A percentile compares a stretch with the other conserved stretches of the same genome.
Evolutionary conservation across 2,888 invertebrate genomes (phyloP).

Genomic region (Apamea crenata): DNA sequence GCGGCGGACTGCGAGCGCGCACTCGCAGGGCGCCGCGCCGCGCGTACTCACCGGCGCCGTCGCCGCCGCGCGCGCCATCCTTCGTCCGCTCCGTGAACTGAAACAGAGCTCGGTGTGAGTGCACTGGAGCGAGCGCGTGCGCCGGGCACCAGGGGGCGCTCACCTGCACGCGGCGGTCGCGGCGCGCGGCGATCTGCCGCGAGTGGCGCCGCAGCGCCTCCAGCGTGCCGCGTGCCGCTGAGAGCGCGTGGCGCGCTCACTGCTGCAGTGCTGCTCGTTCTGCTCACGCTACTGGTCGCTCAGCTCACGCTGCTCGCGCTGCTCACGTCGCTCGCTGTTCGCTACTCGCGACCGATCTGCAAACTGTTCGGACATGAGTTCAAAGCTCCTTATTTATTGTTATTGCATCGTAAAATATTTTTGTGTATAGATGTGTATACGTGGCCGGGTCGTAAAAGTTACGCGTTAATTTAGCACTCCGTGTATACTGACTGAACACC

Average conservation of each 20-base stretch:
- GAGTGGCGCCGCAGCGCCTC: conserved; percentile 96
- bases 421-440: conserved; percentile 60
- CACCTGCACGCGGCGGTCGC: conserved; percentile 94
- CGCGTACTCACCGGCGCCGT: conserved; percentile 83
- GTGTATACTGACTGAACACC: conserved; percentile 32
- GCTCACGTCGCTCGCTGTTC: conserved; percentile 16
- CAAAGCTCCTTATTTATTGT: conserved; percentile 75
- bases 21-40: conserved; percentile 54
- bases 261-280: conserved; percentile 25
- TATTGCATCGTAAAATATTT: conserved; percentile 76
- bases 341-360: conserved; percentile 56
- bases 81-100: conserved; percentile 87
- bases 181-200: conserved; percentile 95
- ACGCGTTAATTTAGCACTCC: conserved; percentile 59
- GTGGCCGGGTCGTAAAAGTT: conserved; percentile 66
- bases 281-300: conserved; percentile 39
- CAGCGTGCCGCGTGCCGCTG: conserved; percentile 82
- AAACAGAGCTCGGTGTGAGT: conserved; percentile 74
- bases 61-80: conserved; percentile 85
- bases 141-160: conserved; percentile 75
- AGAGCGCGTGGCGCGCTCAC: conserved; percentile 53
- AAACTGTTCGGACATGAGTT: conserved; percentile 66
- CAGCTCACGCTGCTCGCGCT: conserved; percentile 19
- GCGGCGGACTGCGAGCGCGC: conserved; percentile 62
- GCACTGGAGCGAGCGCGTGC: conserved; percentile 67